Percentiles rank a stretch among this genome's conserved stretches.
Evolutionary conservation across 1,140 invertebrate species (phyloP).

Genomic region (Philaenus spumarius): DNA sequence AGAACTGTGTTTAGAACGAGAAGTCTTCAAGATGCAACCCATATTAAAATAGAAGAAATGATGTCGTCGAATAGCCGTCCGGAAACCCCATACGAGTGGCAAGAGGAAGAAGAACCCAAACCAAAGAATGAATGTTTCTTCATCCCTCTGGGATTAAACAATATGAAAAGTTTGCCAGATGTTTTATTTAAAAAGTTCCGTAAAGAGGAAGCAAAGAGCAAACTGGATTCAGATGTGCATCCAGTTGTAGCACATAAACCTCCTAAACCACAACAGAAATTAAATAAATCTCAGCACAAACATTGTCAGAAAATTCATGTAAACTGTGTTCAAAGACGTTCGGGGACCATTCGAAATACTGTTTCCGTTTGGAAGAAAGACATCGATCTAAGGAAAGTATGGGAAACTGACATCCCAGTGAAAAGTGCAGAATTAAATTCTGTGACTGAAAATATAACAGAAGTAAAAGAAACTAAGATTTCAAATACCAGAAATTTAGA

Average conservation of each 20-base stretch:
- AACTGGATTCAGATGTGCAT: constrained; percentile 30
- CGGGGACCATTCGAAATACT: background rate
- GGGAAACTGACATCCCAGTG: constrained; percentile 20
- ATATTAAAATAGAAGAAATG: constrained; percentile 28
- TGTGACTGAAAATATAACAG: constrained; percentile 13
- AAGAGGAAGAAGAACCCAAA: constrained; percentile 20
- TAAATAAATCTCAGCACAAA: constrained; percentile 27
- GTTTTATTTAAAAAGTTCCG: constrained; percentile 21
- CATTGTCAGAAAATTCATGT: constrained; percentile 19
- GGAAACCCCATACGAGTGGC: constrained; percentile 27
- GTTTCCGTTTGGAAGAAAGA: constrained; percentile 26
- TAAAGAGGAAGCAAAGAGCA: constrained; percentile 21
- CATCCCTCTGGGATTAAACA: constrained; percentile 24
- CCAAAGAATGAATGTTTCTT: constrained; percentile 31
- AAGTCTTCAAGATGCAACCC: constrained; percentile 43
- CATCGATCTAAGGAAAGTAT: constrained; percentile 33
- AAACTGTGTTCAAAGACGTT: background rate
- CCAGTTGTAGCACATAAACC: constrained; percentile 44
- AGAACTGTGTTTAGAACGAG: constrained; percentile 42
- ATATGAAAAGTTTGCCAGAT: constrained; percentile 18
- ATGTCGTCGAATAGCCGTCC: constrained; percentile 30
- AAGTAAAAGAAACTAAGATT: constrained; percentile 6
- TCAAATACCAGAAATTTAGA: background rate
- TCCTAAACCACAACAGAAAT: constrained; percentile 43
- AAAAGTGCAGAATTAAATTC: constrained; percentile 26